These are phyloP conservation scores for Sus cebifrons DNA, from an alignment of 2,797 vertebrate genomes.

Conservation along the genomic window DNA sequence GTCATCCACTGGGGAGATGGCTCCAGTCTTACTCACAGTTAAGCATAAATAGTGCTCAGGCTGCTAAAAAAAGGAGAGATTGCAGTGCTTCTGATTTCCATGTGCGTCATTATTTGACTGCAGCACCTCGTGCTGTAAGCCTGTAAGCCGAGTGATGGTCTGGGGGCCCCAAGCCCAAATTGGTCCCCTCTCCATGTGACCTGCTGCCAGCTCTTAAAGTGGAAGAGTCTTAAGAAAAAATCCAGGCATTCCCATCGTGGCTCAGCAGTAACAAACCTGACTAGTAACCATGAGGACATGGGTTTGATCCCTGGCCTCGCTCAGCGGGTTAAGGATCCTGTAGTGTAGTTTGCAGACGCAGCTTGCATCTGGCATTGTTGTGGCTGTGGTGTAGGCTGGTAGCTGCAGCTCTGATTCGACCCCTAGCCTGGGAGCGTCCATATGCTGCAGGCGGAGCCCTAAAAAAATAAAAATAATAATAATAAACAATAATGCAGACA, in stretches of 20 bases:
- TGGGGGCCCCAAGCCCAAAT: accelerated
- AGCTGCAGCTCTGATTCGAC: too few relatives aligned
- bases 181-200: accelerated
- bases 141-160: not conserved
- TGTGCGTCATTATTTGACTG: accelerated
- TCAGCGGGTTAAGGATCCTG: too few relatives aligned
- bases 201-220: not conserved
- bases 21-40: constrained; percentile 60
- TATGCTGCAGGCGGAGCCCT: too few relatives aligned
- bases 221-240: not conserved
- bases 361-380: too few relatives aligned
- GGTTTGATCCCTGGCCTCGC: too few relatives aligned
- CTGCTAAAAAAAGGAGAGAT: not conserved
- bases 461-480: not conserved
- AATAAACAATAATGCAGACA: not conserved
- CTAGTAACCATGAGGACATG: too few relatives aligned
- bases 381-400: too few relatives aligned
- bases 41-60: constrained; percentile 62
- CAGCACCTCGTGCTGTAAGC: accelerated
- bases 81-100: not conserved
- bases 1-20: constrained; percentile 19
- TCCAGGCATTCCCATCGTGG: too few relatives aligned
- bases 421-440: too few relatives aligned
- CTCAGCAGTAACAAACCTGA: too few relatives aligned
- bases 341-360: too few relatives aligned